Evolutionary conservation across 2,797 vertebrate species (phyloP).

Genomic region (Danio choprae): DNA sequence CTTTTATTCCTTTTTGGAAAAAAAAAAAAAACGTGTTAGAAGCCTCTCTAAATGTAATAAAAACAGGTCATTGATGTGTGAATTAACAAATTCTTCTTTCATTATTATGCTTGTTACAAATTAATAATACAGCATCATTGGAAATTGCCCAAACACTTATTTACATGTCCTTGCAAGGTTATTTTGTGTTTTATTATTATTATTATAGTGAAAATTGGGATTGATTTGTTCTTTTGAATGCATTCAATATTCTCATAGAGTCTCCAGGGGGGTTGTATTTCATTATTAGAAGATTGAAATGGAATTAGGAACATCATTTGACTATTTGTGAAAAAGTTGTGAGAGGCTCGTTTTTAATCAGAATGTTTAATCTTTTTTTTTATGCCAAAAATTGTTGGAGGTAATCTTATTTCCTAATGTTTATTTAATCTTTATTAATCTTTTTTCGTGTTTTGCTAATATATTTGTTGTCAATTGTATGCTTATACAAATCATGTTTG

Average conservation of each 20-base stretch:
- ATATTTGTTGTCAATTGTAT: neutral
- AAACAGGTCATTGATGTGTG: neutral
- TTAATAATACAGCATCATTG: neutral
- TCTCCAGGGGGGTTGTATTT: neutral
- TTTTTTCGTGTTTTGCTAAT: neutral
- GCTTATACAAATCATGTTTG: too few relatives aligned
- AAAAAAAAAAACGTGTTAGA: neutral
- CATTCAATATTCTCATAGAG: neutral
- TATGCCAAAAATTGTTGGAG: neutral
- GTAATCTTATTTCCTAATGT: neutral
- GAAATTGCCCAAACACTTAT: slow-evolving; percentile 12
- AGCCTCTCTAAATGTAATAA: neutral
- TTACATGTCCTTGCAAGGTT: neutral
- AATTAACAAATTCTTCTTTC: neutral
- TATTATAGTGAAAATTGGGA: neutral
- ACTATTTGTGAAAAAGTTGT: slow-evolving; percentile 18
- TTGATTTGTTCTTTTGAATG: slow-evolving; percentile 10
- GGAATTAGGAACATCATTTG: slow-evolving; percentile 19
- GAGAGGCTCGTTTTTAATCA: neutral
- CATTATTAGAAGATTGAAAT: slow-evolving; percentile 13
- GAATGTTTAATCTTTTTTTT: neutral
- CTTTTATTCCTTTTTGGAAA: neutral
- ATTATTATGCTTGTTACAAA: slow-evolving; percentile 4
- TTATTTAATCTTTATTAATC: too few relatives aligned
- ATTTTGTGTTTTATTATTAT: slow-evolving; percentile 16